Evolutionary conservation across 2,888 invertebrate species (phyloP).

Genomic region (Autographa pulchrina): DNA sequence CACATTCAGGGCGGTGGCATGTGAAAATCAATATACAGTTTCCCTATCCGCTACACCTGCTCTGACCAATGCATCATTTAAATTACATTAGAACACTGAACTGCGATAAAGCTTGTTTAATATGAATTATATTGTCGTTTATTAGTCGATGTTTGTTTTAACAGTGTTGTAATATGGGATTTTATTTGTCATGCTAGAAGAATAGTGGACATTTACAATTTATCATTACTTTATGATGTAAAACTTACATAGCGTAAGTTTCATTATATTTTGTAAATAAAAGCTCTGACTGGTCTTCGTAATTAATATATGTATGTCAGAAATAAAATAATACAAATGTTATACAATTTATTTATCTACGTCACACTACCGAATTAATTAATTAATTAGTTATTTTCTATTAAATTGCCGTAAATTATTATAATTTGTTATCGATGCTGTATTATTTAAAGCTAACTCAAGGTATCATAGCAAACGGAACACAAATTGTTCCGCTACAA

Average conservation of each 20-base stretch:
- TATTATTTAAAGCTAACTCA: constrained; percentile 35
- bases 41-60: constrained; percentile 27
- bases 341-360: too few species aligned
- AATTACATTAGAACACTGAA: constrained; percentile 10
- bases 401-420: neutral
- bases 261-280: neutral
- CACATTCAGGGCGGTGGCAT: constrained; percentile 49
- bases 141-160: neutral
- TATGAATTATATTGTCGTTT: neutral
- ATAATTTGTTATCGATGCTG: neutral
- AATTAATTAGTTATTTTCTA: neutral
- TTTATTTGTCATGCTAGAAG: neutral
- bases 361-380: neutral
- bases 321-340: too few species aligned
- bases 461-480: constrained; percentile 46
- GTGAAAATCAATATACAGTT: constrained; percentile 66
- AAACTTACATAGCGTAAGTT: neutral
- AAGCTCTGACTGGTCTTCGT: neutral
- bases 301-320: neutral
- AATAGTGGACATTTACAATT: too few species aligned
- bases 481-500: constrained; percentile 49
- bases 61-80: constrained; percentile 18
- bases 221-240: too few species aligned
- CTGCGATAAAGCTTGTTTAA: neutral
- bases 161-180: neutral